These are phyloP conservation scores for Amphipoea lucens DNA, from an alignment of 2,888 invertebrate genomes.

Conservation along the genomic window DNA sequence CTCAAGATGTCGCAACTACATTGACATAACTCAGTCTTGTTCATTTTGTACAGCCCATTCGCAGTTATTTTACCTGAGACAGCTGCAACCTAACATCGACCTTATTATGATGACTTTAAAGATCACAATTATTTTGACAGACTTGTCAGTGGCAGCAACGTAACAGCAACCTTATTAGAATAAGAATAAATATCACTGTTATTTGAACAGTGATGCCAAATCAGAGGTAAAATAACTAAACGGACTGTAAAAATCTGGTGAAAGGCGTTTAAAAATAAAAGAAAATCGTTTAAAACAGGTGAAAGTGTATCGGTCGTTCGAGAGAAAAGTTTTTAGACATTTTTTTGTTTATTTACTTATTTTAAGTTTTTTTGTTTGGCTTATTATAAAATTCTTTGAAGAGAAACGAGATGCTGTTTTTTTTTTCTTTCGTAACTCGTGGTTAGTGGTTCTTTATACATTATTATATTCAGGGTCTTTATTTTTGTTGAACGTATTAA, in stretches of 20 bases:
- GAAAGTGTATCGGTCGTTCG: slow-evolving; percentile 41
- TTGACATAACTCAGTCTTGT: slow-evolving; percentile 12
- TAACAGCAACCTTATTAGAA: background rate
- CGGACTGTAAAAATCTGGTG: slow-evolving; percentile 15
- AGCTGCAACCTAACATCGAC: background rate
- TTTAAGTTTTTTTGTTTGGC: slow-evolving; percentile 12
- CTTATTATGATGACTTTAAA: background rate
- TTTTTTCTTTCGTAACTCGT: slow-evolving; percentile 1
- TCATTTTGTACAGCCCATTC: slow-evolving; percentile 10
- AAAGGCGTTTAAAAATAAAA: slow-evolving; percentile 38
- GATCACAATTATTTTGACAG: background rate
- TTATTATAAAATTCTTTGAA: slow-evolving; percentile 35
- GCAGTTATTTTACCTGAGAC: background rate
- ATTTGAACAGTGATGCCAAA: background rate
- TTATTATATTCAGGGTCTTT: background rate
- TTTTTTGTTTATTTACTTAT: slow-evolving; percentile 3
- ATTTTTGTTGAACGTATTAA: background rate
- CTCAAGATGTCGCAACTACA: slow-evolving; percentile 6
- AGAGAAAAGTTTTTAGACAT: slow-evolving; percentile 18
- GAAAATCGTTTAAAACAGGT: slow-evolving; percentile 13
- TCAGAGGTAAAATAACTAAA: background rate
- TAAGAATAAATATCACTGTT: background rate
- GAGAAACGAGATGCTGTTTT: slow-evolving; percentile 7
- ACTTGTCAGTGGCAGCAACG: background rate
- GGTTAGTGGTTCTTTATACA: background rate